Evolutionary conservation across 2,797 vertebrate genomes (phyloP).

Genomic region (Coregonus sp.): DNA sequence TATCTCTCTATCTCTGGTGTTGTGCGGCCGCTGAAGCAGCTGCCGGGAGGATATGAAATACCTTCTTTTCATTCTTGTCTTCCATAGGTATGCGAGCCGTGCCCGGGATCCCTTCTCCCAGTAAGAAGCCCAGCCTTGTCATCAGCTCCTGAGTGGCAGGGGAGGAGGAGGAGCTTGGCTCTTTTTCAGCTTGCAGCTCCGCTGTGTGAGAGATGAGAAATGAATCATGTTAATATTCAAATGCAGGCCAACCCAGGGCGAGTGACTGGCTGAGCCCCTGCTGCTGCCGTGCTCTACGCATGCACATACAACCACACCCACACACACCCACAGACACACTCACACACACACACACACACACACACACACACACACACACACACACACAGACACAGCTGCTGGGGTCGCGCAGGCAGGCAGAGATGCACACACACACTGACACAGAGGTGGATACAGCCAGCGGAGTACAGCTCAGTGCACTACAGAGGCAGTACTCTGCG

Average conservation of each 20-base stretch:
- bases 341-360: too few species aligned
- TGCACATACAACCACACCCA: not conserved
- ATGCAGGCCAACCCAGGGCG: slow-evolving; percentile 9
- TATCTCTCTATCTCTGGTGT: slow-evolving; percentile 50
- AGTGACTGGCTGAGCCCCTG: not conserved
- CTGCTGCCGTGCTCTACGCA: not conserved
- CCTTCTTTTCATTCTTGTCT: slow-evolving; percentile 95
- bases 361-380: not conserved
- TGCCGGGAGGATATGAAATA: slow-evolving; percentile 73
- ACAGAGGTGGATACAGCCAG: not conserved
- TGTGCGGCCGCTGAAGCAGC: slow-evolving; percentile 59
- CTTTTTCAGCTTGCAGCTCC: slow-evolving; percentile 86
- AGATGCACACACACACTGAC: not conserved
- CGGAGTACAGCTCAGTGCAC: not conserved
- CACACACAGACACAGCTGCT: not conserved
- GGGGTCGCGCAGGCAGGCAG: slow-evolving; percentile 10
- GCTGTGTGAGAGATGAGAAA: slow-evolving; percentile 44
- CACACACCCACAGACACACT: too few species aligned
- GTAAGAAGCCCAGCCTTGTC: slow-evolving; percentile 97
- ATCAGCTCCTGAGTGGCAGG: slow-evolving; percentile 98
- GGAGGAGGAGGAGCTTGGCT: slow-evolving; percentile 91
- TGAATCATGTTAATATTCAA: slow-evolving; percentile 41
- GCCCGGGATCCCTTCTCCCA: slow-evolving; percentile 96
- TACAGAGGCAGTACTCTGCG: slow-evolving; percentile 12
- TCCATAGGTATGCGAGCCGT: slow-evolving; percentile 91